Base-by-base conservation (phyloP, 2,888 invertebrate genomes). In the Drosophila birchii region DNA sequence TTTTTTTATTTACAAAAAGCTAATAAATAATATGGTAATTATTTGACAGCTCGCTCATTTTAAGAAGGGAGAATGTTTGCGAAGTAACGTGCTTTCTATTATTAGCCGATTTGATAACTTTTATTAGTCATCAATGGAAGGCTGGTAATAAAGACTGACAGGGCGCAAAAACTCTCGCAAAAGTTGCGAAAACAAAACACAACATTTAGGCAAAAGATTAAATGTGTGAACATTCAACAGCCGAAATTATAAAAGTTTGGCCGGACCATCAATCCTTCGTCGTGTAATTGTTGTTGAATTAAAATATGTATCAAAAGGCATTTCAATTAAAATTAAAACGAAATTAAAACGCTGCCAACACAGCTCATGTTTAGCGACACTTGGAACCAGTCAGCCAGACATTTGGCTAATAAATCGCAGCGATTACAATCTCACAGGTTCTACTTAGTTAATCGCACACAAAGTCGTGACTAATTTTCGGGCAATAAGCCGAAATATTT, bases 31-130 rank as follows among this genome's bases (percentile, higher is more conserved):
- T 73, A 74, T 79, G 78, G 51, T 67, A 64, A 76, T 76, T 47
- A 47, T 64, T 63, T 74, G 75, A 83, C 67, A 74, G 78, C 72
- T 53, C 20, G 55, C 68, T 69, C 62, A 66, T 41, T 69, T 57
- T 36, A 36, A 39, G 29, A 38, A 20, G 51, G 16, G 45, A 58
- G 26, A 45, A 56, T 62, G 57, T 57, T 59, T 71, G 73, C 73
- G 49, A 77, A 73, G 57, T 84, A 81, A 84, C 45, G 68, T 74
- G 44, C 72, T 80, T 80, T 81, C 77, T 84, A 82, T 81, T 81
- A 72, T 78, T 79, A 84, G 76, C 63, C 34, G 51, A 34, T 63
- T 77, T 56, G 56, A 63, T 73, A 71, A 70, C 49, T 58, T 59
- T 18, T 53, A 62, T 82, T 82, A 75, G 70, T 80, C 80, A 81